These are phyloP conservation scores for Manis javanica DNA, from an alignment of 2,797 vertebrate species.

Conservation along the genomic window DNA sequence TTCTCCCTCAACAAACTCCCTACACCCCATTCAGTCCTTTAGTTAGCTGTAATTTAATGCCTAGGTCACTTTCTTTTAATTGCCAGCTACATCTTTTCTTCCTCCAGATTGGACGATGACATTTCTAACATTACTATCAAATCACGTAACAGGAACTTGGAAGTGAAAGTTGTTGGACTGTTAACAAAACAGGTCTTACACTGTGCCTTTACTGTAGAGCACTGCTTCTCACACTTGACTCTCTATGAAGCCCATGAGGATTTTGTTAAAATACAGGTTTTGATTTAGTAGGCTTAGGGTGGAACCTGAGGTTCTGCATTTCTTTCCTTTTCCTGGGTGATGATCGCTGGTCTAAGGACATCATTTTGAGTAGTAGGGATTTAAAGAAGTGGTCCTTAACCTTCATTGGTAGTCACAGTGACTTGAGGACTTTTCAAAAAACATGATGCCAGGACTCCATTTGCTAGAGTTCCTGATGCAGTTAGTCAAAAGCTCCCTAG, in stretches of 20 bases:
- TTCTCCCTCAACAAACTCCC: neutral
- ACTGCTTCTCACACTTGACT: neutral
- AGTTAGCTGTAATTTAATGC: slow-evolving; percentile 41
- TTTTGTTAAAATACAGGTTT: slow-evolving; percentile 10
- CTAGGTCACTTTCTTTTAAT: slow-evolving; percentile 56
- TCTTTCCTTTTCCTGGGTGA: slow-evolving; percentile 17
- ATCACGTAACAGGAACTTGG: slow-evolving; percentile 47
- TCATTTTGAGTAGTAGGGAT: neutral
- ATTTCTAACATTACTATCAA: slow-evolving; percentile 69
- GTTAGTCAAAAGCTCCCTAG: neutral
- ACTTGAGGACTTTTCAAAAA: slow-evolving; percentile 13
- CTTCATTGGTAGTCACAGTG: neutral
- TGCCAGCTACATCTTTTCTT: slow-evolving; percentile 54
- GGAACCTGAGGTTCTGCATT: neutral
- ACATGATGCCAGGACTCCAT: neutral
- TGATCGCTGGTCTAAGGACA: neutral
- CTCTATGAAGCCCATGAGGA: neutral
- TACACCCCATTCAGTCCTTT: neutral
- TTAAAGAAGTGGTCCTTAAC: slow-evolving; percentile 12
- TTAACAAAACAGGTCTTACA: neutral
- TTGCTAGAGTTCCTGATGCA: neutral
- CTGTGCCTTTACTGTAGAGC: neutral
- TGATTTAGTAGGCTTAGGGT: neutral
- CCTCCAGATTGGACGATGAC: slow-evolving; percentile 63
- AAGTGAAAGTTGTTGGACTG: neutral